phyloP scores from a whole-genome alignment of 64 coral and sea anemone species.

The Montipora sp. region DNA sequence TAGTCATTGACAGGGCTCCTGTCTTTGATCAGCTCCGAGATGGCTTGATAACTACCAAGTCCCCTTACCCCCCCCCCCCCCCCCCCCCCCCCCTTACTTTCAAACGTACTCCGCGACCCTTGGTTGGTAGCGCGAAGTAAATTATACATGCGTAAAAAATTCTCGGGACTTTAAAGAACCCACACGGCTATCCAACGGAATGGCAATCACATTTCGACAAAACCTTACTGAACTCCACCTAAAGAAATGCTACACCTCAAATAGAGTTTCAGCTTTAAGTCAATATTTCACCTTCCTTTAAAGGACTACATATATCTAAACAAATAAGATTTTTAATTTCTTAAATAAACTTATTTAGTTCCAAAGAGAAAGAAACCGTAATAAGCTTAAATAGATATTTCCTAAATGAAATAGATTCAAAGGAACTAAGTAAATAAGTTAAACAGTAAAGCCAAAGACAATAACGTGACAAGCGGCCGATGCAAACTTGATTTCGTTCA shows the following conservation, averaged over 20 bases:
- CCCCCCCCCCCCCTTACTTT: no score
- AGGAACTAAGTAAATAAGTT: slow-evolving; percentile 15
- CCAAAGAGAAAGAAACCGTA: not conserved
- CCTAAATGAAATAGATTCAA: not conserved
- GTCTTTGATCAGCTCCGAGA: no score
- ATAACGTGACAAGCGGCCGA: not conserved
- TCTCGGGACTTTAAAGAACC: no score
- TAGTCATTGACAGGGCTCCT: no score
- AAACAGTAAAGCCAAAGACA: not conserved
- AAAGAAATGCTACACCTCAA: not conserved
- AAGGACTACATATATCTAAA: not conserved
- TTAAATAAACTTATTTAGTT: slow-evolving; percentile 37
- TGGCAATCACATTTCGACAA: no score
- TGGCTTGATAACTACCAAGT: no score
- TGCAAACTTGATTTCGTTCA: not conserved
- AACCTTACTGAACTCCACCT: no score
- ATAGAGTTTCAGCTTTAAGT: not conserved
- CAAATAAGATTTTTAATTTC: slow-evolving; percentile 24
- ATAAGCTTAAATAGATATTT: slow-evolving; percentile 42
- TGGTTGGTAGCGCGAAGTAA: no score
- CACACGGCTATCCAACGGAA: no score
- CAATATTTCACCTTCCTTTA: not conserved
- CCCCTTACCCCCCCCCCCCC: no score
- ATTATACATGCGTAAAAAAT: no score
- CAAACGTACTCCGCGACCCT: no score